phyloP scores from a whole-genome alignment of 1,140 invertebrate genomes.

The Drosophila dunni region DNA sequence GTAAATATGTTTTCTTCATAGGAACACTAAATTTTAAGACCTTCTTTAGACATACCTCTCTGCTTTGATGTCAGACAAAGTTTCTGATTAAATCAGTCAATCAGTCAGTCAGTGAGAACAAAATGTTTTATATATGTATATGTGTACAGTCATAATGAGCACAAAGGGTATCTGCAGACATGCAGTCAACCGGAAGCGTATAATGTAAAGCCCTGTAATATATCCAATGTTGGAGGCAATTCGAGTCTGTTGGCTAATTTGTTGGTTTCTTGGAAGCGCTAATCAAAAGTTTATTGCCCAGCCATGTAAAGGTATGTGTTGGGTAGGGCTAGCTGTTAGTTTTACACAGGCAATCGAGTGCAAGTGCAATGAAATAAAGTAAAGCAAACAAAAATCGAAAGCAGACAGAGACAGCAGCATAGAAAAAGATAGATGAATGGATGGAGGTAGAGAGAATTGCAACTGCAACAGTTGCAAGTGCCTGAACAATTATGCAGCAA shows the following conservation, averaged over 20 bases:
- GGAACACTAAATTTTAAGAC: no score
- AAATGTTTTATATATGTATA: no score
- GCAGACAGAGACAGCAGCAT: conserved; percentile 17
- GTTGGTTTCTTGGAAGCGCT: conserved; percentile 64
- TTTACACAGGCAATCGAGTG: conserved; percentile 7
- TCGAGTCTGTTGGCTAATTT: conserved; percentile 58
- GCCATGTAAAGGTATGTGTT: conserved; percentile 26
- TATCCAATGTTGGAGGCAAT: conserved; percentile 15
- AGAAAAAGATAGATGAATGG: neutral
- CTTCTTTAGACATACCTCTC: no score
- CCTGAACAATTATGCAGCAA: conserved; percentile 71
- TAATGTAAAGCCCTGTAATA: conserved; percentile 16
- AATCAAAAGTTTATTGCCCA: conserved; percentile 75
- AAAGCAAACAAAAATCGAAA: conserved; percentile 64
- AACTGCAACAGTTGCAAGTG: conserved; percentile 17
- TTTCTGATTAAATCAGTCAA: no score
- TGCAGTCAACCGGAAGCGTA: conserved; percentile 4
- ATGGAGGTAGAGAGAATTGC: conserved; percentile 3
- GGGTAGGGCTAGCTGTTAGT: conserved; percentile 5
- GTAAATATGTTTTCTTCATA: no score
- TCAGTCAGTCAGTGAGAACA: no score
- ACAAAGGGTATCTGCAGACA: no score
- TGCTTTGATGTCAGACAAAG: no score
- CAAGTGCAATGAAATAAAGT: conserved; percentile 50
- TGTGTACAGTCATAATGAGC: no score